Evolutionary conservation across 1,140 invertebrate species (phyloP), one percentile per base, ranked within the genome.

Genomic region (Drosophila insularis): DNA sequence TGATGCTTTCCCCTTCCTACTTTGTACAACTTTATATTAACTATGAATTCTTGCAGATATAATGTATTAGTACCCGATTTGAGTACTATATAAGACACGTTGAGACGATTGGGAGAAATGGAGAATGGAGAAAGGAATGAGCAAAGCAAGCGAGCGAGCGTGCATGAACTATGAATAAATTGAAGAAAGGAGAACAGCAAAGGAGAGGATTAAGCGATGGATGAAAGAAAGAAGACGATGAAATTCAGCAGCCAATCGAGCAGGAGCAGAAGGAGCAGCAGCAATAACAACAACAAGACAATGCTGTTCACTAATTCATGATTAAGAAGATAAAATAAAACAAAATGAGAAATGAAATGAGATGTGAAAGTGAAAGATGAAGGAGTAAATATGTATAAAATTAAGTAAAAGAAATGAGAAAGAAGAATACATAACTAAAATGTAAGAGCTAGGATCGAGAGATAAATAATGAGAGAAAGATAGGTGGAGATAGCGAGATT

Each of bases 41-140:
- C 11, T 56, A 58, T 55, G 7, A 2, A 13, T 56, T 31, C 14
- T 1, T 68, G 27, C 55, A 90, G 89, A 75, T 90, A 74, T 90
- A 82, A 90, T 90, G 74, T 90, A 71, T 71, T 79, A 82, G 84
- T 90, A 89, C 84, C 79, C 61, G 63, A 75, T 68, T 78, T 85
- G 81, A 75, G 84, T 72, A 87, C 82, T 69, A 75, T 67, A 59
- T 89, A 71, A 77, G 71, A 14, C 8, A 58, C 17, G 31, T 37
- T 73, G 68, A 63, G 76, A 79, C 32, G 32, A 46, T 19, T 46
- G 63, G 64, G 60, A 53, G 76, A n/a, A n/a, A n/a, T n/a, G n/a
- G n/a, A 72, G 68, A 78, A 35, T 1, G 27, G 27, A 27, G 27
- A 27, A 6, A 35, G 35, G 3, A 13, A 4, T 37, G 8, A 11